phyloP scores from a whole-genome alignment of 2,113 vertebrate species.

The Numida meleagris region DNA sequence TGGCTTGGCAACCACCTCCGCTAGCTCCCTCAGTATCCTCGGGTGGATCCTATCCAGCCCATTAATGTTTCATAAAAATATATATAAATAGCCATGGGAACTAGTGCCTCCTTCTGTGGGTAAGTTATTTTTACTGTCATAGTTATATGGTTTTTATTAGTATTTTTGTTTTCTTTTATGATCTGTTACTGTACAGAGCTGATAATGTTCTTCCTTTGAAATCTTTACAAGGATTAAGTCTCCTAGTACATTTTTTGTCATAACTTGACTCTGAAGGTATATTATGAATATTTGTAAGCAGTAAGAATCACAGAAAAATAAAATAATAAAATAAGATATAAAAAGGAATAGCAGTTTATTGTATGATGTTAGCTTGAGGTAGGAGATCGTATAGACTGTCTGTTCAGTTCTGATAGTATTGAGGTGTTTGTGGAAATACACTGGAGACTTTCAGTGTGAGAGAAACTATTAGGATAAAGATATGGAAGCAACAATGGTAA shows the following conservation, averaged over 20 bases:
- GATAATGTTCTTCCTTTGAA: background rate
- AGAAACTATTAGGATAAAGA: background rate
- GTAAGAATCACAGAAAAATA: background rate
- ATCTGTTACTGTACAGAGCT: background rate
- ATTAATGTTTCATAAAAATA: background rate
- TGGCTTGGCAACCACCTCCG: too few species aligned
- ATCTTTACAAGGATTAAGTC: background rate
- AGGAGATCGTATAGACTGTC: background rate
- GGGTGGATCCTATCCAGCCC: too few species aligned
- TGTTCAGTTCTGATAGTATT: background rate
- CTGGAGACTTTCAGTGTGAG: background rate
- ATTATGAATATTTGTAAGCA: background rate
- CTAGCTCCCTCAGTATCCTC: too few species aligned
- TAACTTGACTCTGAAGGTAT: background rate
- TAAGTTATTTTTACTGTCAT: background rate
- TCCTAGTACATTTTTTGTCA: background rate
- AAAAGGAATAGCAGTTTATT: background rate
- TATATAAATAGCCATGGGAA: background rate
- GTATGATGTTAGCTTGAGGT: background rate
- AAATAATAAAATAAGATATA: too few species aligned
- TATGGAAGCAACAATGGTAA: background rate
- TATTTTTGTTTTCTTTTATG: background rate
- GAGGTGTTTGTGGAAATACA: background rate
- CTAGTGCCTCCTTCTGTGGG: background rate
- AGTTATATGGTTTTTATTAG: fast-evolving